Evolutionary conservation across 1,140 invertebrate species (phyloP).

Genomic region (Sarcophaga peregrina): DNA sequence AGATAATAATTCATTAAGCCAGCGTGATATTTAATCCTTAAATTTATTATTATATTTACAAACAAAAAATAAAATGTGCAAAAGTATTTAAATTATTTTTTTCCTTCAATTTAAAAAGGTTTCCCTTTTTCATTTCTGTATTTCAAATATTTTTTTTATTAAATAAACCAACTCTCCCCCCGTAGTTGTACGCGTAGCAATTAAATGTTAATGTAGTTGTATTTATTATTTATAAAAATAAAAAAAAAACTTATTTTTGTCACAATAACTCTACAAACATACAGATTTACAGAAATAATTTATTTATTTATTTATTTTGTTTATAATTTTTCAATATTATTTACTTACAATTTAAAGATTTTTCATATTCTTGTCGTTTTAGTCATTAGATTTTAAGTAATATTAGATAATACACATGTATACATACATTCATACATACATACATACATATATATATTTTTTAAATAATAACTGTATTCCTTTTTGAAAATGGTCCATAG

Average conservation of each 20-base stretch:
- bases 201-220: constrained; percentile 2
- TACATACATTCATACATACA: constrained; percentile 2
- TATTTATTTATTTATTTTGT: background rate
- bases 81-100: no score
- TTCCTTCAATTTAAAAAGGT: no score
- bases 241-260: no score
- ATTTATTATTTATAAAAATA: background rate
- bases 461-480: no score
- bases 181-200: background rate
- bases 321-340: background rate
- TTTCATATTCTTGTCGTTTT: constrained; percentile 38
- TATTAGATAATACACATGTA: constrained; percentile 3
- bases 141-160: no score
- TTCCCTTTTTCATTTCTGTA: no score
- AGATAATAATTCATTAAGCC: background rate
- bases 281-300: background rate
- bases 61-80: background rate
- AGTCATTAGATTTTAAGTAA: constrained; percentile 39
- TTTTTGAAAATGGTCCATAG: constrained; percentile 17
- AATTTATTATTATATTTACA: constrained; percentile 19
- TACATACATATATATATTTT: background rate
- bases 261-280: no score
- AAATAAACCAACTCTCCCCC: background rate
- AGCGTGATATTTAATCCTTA: constrained; percentile 27
- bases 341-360: background rate